Conservation (phyloP, 2,113 vertebrate species). For the Carassius carassius region DNA sequence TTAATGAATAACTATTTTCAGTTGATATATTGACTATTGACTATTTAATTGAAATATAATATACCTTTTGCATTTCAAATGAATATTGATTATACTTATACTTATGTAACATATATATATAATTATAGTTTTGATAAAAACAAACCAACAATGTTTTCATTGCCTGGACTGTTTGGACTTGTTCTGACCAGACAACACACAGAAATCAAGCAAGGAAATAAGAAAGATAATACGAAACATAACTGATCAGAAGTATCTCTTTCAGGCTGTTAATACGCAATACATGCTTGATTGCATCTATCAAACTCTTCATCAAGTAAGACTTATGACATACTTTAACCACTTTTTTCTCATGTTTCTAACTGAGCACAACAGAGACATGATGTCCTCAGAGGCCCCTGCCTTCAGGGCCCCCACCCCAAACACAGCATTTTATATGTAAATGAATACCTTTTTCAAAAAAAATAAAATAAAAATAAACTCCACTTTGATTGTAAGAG, state of each 20-base stretch:
- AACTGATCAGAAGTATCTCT: neutral
- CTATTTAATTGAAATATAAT: too few species aligned
- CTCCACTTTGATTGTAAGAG: conserved; percentile 40
- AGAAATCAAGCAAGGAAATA: neutral
- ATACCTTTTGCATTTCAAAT: too few species aligned
- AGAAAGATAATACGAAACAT: neutral
- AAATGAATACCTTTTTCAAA: conserved; percentile 59
- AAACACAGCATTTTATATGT: conserved; percentile 61
- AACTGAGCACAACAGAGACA: conserved; percentile 40
- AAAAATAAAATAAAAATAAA: conserved; percentile 28
- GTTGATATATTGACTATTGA: neutral
- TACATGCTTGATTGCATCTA: conserved; percentile 19
- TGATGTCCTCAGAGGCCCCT: conserved; percentile 44
- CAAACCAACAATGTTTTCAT: neutral
- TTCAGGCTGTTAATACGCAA: neutral
- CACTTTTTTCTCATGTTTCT: conserved; percentile 43
- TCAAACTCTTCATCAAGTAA: conserved; percentile 1
- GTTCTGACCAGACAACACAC: neutral
- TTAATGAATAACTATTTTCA: neutral
- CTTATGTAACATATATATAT: neutral
- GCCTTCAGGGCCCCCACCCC: conserved; percentile 50
- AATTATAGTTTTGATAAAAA: neutral
- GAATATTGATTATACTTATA: neutral
- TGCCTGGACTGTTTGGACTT: neutral
- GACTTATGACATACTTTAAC: conserved; percentile 7